phyloP scores from a whole-genome alignment of 2,888 invertebrate genomes.

The Microdon myrmicae region DNA sequence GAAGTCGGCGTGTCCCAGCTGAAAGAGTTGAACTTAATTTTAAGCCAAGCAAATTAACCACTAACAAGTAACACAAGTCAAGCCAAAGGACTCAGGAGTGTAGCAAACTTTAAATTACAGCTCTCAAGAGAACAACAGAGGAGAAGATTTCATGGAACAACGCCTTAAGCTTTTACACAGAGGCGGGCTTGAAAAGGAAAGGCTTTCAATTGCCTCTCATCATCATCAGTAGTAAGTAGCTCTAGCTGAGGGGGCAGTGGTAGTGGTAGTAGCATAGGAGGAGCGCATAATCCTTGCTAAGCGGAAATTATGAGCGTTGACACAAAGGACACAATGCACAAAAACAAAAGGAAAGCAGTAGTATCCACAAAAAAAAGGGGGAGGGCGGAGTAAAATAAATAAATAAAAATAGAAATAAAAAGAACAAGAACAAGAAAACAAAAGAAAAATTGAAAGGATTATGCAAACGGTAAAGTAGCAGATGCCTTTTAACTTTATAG shows the following conservation, averaged over 20 bases:
- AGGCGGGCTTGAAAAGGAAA: conserved; percentile 35
- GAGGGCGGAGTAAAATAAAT: too few relatives aligned
- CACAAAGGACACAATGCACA: conserved; percentile 48
- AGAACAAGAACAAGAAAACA: too few relatives aligned
- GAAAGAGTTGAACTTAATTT: conserved; percentile 50
- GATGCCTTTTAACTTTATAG: conserved; percentile 50
- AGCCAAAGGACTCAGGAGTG: conserved; percentile 33
- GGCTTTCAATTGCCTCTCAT: conserved; percentile 47
- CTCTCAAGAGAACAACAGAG: conserved; percentile 15
- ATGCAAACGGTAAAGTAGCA: conserved; percentile 47
- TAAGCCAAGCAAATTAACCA: conserved; percentile 45
- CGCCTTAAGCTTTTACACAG: conserved; percentile 42
- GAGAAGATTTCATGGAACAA: conserved; percentile 43
- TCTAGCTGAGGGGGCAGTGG: conserved; percentile 1
- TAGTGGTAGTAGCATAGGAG: conserved; percentile 25
- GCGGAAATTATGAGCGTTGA: conserved; percentile 52
- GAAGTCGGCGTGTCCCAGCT: conserved; percentile 47
- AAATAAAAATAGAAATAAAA: too few relatives aligned
- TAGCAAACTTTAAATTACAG: conserved; percentile 43
- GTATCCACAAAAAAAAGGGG: too few relatives aligned
- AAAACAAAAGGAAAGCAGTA: too few relatives aligned
- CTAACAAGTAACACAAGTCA: conserved; percentile 49
- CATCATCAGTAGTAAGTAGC: conserved; percentile 34
- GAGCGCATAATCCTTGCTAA: conserved; percentile 45
- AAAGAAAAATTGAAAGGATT: too few relatives aligned